Evolutionary conservation across 2,888 invertebrate genomes (phyloP), one percentile per base, ranked within the genome.

Genomic region (Oscheius sp.): DNA sequence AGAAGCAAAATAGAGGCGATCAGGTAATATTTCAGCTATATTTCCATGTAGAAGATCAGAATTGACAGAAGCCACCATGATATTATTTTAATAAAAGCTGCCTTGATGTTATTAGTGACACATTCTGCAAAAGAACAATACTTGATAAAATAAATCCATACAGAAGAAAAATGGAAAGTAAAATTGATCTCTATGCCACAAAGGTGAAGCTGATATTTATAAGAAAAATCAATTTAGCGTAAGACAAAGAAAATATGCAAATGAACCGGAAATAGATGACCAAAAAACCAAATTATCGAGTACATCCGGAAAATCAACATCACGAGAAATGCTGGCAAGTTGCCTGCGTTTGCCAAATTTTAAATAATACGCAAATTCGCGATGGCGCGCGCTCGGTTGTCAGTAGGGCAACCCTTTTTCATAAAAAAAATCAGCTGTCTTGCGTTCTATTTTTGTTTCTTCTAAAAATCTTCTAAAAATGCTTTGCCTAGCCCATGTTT

Each of bases 1-100:
- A 6, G 76, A 80, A n/a, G 78, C 78, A 46, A 82, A 82, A 52
- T 75, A 82, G n/a, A 82, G 75, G 49, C 66, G 71, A 52, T 77
- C 74, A 0, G 77, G 77, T n/a, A 80, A 56, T 35, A 63, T 64
- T 21, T 69, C 59, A 27, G 41, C 45, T 29, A 72, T 23, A 23
- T 58, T 56, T 45, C 74, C 66, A 45, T 55, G 46, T 1, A 74
- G 49, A 45, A 61, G 46, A 49, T 75, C 69, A 58, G 69, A 1
- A 23, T 76, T 69, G 73, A 73, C 69, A 9, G 49, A 7, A 13
- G 58, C 25, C n/a, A 27, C 49, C 18, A 61, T 43, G 43, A 61
- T 61, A 21, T 13, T 61, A n/a, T 61, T 61, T 41, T 61, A n/a
- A n/a, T n/a, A 6, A 41, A 7, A 43, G 21, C 43, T 43, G 58